Conservation (phyloP, 2,113 vertebrate species). For the Penelope pileata region DNA sequence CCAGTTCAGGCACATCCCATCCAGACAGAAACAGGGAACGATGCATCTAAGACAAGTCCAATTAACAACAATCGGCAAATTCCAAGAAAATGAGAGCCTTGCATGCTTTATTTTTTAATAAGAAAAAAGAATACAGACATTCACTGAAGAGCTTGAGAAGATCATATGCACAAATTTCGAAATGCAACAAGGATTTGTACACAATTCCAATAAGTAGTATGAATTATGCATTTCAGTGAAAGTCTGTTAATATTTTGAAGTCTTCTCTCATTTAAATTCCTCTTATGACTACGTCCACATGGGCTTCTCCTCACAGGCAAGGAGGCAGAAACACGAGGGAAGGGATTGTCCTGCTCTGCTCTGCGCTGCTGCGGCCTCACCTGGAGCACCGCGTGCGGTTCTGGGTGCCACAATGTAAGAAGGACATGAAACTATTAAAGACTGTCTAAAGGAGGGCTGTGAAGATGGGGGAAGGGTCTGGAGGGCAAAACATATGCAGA, state of each 20-base stretch:
- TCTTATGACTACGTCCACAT: rapidly evolving
- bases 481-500: no score
- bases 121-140: not conserved
- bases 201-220: not conserved
- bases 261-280: not conserved
- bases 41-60: not conserved
- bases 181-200: not conserved
- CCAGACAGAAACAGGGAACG: not conserved
- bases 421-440: no score
- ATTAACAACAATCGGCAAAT: not conserved
- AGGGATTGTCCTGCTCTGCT: no score
- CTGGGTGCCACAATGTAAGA: no score
- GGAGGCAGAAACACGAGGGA: not conserved
- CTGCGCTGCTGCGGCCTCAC: no score
- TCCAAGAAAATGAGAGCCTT: not conserved
- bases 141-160: not conserved
- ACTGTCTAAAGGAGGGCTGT: no score
- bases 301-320: not conserved
- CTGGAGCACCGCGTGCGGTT: no score
- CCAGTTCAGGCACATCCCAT: not conserved
- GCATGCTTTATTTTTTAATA: not conserved
- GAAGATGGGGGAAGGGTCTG: no score
- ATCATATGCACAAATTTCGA: not conserved
- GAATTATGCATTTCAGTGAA: not conserved
- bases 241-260: not conserved